These are phyloP conservation scores for Gnathonemus echidnorhynchus DNA, from an alignment of 2,113 vertebrate species.

Conservation along the genomic window DNA sequence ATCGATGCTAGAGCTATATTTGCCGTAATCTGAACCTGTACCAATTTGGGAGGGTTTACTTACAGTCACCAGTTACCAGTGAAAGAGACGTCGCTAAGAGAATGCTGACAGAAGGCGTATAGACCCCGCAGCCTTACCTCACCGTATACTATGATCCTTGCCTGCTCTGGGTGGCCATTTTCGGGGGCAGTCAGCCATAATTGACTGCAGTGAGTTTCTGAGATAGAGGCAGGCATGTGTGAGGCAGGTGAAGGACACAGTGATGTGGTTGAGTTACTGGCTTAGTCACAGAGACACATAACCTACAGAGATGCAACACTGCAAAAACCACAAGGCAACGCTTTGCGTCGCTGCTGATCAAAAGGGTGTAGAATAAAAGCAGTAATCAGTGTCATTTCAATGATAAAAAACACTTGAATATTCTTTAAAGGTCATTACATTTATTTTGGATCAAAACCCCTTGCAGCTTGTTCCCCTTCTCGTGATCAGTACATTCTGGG, in stretches of 20 bases:
- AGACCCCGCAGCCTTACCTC: not conserved
- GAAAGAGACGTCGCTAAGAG: not conserved
- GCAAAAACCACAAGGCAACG: not conserved
- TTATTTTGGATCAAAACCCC: not conserved
- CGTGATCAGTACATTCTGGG: not conserved
- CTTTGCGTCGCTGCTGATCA: not conserved
- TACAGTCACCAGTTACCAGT: not conserved
- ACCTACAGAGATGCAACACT: not conserved
- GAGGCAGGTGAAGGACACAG: not conserved
- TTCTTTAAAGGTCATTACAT: not conserved
- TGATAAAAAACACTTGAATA: not conserved
- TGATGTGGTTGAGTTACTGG: not conserved
- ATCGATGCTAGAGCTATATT: not conserved
- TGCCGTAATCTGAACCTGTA: not conserved
- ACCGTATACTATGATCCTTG: not conserved
- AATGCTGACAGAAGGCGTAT: not conserved
- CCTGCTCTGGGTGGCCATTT: not conserved
- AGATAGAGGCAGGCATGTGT: not conserved
- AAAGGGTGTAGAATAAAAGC: not conserved
- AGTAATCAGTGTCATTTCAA: not conserved
- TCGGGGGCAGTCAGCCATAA: not conserved
- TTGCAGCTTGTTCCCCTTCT: not conserved
- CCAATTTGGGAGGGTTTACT: not conserved
- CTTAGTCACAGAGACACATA: not conserved
- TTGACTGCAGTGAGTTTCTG: not conserved